Evolutionary conservation across 2,888 invertebrate genomes (phyloP).

Genomic region (Drosophila colorata): DNA sequence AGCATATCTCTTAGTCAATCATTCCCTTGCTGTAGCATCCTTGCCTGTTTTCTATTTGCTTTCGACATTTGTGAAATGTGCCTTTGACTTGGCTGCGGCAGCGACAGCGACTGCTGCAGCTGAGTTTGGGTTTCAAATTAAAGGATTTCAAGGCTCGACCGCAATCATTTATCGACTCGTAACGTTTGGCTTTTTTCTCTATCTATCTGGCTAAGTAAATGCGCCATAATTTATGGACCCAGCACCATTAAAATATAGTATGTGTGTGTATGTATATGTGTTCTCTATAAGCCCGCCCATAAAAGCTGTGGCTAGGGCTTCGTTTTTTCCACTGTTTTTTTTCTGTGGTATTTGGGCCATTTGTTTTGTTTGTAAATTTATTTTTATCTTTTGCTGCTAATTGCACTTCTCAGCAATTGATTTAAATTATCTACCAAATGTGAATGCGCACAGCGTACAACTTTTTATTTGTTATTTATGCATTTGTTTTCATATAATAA

Average conservation of each 20-base stretch:
- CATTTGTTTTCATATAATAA: slow-evolving; percentile 57
- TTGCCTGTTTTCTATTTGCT: slow-evolving; percentile 57
- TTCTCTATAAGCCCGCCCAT: slow-evolving; percentile 42
- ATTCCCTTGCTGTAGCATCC: neutral
- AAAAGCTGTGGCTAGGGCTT: slow-evolving; percentile 31
- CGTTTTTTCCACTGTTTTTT: slow-evolving; percentile 3
- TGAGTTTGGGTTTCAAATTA: slow-evolving; percentile 64
- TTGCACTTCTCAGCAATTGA: slow-evolving; percentile 79
- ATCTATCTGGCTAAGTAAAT: slow-evolving; percentile 72
- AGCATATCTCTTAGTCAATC: slow-evolving; percentile 17
- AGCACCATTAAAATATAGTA: slow-evolving; percentile 66
- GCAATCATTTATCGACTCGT: slow-evolving; percentile 76
- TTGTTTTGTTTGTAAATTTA: slow-evolving; percentile 68
- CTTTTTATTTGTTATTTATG: slow-evolving; percentile 55
- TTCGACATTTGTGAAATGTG: slow-evolving; percentile 79
- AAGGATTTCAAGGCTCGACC: slow-evolving; percentile 80
- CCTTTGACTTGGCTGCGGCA: slow-evolving; percentile 71
- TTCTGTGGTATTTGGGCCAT: slow-evolving; percentile 56
- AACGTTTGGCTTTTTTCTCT: slow-evolving; percentile 52
- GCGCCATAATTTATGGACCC: slow-evolving; percentile 77
- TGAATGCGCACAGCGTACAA: slow-evolving; percentile 21
- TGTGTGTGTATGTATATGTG: slow-evolving; percentile 16
- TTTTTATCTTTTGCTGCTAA: slow-evolving; percentile 77
- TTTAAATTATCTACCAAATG: slow-evolving; percentile 76
- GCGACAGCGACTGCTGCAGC: slow-evolving; percentile 36